Evolutionary conservation across 2,888 invertebrate genomes (phyloP), one percentile per base, ranked within the genome.

Genomic region (Hirtodrosophila cameraria): DNA sequence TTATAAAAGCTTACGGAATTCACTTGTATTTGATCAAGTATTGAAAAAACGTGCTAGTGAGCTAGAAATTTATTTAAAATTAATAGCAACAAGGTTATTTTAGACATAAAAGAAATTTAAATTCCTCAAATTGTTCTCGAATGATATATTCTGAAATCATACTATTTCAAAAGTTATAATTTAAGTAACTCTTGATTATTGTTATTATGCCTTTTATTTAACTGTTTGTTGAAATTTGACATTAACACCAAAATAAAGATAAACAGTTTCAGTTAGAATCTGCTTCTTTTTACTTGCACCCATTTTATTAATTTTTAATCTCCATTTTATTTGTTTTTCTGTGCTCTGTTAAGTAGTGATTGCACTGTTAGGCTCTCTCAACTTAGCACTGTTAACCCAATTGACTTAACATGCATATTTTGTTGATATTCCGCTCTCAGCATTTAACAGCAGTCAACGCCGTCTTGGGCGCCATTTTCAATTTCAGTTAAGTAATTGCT

Each of bases 221-320:
- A 12, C n/a, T 18, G 13, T 13, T 16, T 18, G 15, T 41, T 41
- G 12, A 5, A 4, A 12, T 49, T 13, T 18, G n/a, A 38, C 8
- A 16, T 48, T 7, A 16, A 13, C 4, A n/a, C 28, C 11, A 28
- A 27, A 12, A 12, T 18, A 8, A 16, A 31, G 9, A 43, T 12
- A 33, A 31, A 16, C 28, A 11, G 13, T 30, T 42, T 7, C 5
- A 23, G 23, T 23, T 23, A 7, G 18, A 6, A 6, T 23, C 8
- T 23, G 7, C 8, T 23, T 23, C n/a, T 30, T 16, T 50, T 9
- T 18, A 11, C 8, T 8, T 23, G 18, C 8, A 12, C 7, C 9
- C 41, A 28, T 13, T 30, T 23, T 12, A 73, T 73, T 35, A 23
- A 50, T 54, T 66, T 46, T 54, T 50, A 39, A 54, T 60, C 15